A percentile compares a stretch with the other conserved stretches of the same genome.
These are phyloP conservation scores for Chamaea fasciata DNA, from an alignment of 2,113 vertebrate genomes.

Conservation along the genomic window DNA sequence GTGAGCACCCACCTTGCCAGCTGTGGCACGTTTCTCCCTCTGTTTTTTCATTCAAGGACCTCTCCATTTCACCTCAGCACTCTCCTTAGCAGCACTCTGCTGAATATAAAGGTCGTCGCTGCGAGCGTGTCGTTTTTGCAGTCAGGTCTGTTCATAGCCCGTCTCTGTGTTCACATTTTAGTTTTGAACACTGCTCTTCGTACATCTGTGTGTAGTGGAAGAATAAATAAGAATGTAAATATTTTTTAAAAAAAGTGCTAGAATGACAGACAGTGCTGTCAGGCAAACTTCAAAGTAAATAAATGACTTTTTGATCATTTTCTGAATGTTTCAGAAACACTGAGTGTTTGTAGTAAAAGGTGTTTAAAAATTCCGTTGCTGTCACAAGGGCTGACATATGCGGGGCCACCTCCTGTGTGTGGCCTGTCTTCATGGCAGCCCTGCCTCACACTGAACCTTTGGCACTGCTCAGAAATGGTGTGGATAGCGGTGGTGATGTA, in stretches of 20 bases:
- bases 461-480: neutral
- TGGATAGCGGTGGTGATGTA: neutral
- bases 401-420: neutral
- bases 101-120: neutral
- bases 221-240: neutral
- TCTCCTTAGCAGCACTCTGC: accelerated
- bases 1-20: neutral
- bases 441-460: accelerated
- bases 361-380: neutral
- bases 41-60: neutral
- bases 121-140: accelerated
- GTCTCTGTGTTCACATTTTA: accelerated
- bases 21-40: neutral
- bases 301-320: neutral
- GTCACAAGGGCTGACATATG: neutral
- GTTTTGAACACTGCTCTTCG: neutral
- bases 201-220: accelerated
- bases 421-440: accelerated
- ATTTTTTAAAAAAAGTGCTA: too few relatives aligned
- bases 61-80: neutral
- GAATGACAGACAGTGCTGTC: neutral
- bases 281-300: neutral
- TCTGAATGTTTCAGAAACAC: neutral
- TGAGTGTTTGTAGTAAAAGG: neutral
- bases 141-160: neutral